These are phyloP conservation scores for Xestobium rufovillosum DNA, from an alignment of 2,888 invertebrate species.

Conservation along the genomic window DNA sequence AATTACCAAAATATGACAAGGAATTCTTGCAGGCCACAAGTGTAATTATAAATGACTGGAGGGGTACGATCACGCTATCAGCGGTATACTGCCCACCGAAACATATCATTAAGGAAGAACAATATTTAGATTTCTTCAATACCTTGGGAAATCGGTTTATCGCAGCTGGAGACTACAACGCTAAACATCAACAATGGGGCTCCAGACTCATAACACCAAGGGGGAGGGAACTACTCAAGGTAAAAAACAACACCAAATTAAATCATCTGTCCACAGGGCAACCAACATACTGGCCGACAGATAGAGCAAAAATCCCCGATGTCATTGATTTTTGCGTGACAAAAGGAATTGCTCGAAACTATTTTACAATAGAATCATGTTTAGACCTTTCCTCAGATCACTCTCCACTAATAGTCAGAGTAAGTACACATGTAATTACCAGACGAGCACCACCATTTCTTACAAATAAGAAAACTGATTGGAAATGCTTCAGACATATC, in stretches of 20 bases:
- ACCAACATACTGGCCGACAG: constrained; percentile 25
- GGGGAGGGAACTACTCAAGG: constrained; percentile 11
- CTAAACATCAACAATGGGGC: constrained; percentile 18
- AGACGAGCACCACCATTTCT: too few relatives aligned
- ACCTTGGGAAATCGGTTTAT: constrained; percentile 20
- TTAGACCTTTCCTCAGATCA: too few relatives aligned
- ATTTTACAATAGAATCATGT: too few relatives aligned
- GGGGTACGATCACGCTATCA: constrained; percentile 14
- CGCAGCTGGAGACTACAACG: constrained; percentile 12
- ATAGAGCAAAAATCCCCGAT: constrained; percentile 17
- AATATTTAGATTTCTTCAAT: constrained; percentile 18
- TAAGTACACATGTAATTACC: too few relatives aligned
- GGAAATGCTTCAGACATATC: too few relatives aligned
- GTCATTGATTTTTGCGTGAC: constrained; percentile 12
- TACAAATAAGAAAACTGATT: too few relatives aligned
- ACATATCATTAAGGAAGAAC: constrained; percentile 18
- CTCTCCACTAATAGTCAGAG: too few relatives aligned
- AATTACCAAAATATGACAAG: constrained; percentile 13
- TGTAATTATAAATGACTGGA: constrained; percentile 16
- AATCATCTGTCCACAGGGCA: constrained; percentile 16
- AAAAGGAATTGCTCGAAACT: constrained; percentile 14
- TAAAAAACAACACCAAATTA: constrained; percentile 10
- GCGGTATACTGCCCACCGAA: constrained; percentile 21
- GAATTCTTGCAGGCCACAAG: constrained; percentile 21
- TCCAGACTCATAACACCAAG: constrained; percentile 12